Conservation (phyloP, 2,113 vertebrate genomes). For the Cryptotis parvus region DNA sequence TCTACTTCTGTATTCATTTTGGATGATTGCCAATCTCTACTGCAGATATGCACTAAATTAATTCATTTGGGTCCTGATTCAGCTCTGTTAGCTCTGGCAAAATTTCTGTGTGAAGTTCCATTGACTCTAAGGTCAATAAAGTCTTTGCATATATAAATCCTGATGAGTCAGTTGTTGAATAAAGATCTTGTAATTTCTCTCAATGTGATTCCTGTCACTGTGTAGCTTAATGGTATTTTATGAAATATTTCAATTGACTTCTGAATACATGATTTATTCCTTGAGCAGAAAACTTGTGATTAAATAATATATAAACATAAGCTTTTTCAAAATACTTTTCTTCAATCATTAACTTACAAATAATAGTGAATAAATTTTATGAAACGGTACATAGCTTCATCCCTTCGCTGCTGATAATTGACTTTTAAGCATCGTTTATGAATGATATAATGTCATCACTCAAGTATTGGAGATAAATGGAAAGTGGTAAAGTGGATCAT, state of each 20-base stretch:
- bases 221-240: slow-evolving; percentile 6
- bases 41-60: slow-evolving; percentile 69
- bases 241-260: slow-evolving; percentile 41
- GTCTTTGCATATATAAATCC: slow-evolving; percentile 71
- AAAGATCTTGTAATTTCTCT: slow-evolving; percentile 55
- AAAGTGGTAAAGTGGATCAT: background rate
- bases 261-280: background rate
- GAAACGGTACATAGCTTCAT: background rate
- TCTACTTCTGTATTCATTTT: slow-evolving; percentile 51
- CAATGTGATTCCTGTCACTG: slow-evolving; percentile 26
- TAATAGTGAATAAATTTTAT: background rate
- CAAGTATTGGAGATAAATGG: background rate
- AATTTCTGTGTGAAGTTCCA: slow-evolving; percentile 68
- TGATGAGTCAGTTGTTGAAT: slow-evolving; percentile 67
- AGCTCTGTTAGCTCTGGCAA: slow-evolving; percentile 71
- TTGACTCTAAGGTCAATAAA: slow-evolving; percentile 78
- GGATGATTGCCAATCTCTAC: slow-evolving; percentile 58
- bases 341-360: background rate
- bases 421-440: background rate
- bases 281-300: slow-evolving; percentile 16
- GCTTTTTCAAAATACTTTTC: slow-evolving; percentile 3
- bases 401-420: background rate
- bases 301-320: slow-evolving; percentile 39
- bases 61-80: slow-evolving; percentile 69
- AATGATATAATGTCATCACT: background rate